Evolutionary conservation across 2,888 invertebrate genomes (phyloP), one percentile per base, ranked within the genome.

Genomic region (Laspeyria flexula): DNA sequence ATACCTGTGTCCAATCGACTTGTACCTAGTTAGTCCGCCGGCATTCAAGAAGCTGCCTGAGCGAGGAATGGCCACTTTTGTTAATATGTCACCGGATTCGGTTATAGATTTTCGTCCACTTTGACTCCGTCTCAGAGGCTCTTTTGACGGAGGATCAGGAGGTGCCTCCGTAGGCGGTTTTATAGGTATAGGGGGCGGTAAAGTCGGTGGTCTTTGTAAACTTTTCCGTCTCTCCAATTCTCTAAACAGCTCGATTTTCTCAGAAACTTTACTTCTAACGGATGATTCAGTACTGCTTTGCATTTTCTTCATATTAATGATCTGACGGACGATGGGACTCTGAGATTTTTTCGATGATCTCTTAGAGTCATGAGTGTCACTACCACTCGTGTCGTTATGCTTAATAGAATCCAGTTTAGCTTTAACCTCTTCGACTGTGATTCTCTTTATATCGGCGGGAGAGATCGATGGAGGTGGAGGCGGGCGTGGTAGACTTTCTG

Each of bases 41-140:
- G 96, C 95, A 71, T 96, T 97, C 34, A 97, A 92, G 79, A 97
- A 97, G 81, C 97, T 97, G 38, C 96, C 96, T 42, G 96, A 96
- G 69, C 97, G 93, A 10, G 97, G 97, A 72, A 97, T 95, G 31
- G 97, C 97, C 34, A 97, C 96, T 83, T 96, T 96, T 0, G 97
- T 97, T 71, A 97, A 86, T 69, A 96, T 95, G 81, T 97, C 97
- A 5, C 97, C 97, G 46, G 95, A 93, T 58, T 95, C 95, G 47
- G 82, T 91, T 18, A 90, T 71, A 25, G 92, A 91, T 55, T 92
- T 89, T 60, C 92, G 81, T 25, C 88, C 86, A 60, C 92, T 93
- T 62, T 92, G 92, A 61, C 83, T 91, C 69, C 93, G 80, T 59
- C 90, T 77, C 54, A 93, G 68, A 29, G 92, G 87, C 50, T 89